Evolutionary conservation across 1,140 invertebrate genomes (phyloP).

Genomic region (Chrysoperla carnea): DNA sequence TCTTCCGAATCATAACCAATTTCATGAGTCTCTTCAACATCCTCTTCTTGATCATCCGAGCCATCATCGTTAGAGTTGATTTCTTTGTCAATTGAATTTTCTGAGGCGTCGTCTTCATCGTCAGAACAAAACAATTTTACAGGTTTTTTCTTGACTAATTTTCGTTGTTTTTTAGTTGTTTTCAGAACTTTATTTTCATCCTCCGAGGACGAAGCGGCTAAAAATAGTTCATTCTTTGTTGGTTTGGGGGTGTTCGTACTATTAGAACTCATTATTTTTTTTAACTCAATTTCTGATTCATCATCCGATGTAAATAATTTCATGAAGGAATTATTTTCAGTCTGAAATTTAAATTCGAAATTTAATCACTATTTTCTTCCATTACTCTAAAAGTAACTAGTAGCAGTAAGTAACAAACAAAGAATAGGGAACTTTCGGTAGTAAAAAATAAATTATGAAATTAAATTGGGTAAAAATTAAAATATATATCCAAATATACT

Average conservation of each 20-base stretch:
- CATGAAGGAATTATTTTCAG: neutral
- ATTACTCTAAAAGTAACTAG: too few relatives aligned
- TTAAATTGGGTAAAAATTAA: too few relatives aligned
- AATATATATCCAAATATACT: too few relatives aligned
- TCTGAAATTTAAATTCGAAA: too few relatives aligned
- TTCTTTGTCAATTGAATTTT: slow-evolving; percentile 13
- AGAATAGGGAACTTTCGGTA: too few relatives aligned
- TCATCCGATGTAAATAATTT: slow-evolving; percentile 7
- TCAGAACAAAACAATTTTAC: slow-evolving; percentile 19
- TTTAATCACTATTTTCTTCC: too few relatives aligned
- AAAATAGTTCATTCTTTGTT: neutral
- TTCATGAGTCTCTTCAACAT: slow-evolving; percentile 23
- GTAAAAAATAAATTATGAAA: too few relatives aligned
- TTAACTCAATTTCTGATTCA: slow-evolving; percentile 8
- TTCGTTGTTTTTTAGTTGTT: slow-evolving; percentile 16
- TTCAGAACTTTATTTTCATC: slow-evolving; percentile 24
- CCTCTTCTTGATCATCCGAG: slow-evolving; percentile 16
- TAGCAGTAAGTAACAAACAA: too few relatives aligned
- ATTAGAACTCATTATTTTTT: slow-evolving; percentile 8
- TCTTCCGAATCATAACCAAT: slow-evolving; percentile 60
- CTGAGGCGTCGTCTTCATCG: slow-evolving; percentile 20
- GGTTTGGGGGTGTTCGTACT: slow-evolving; percentile 6
- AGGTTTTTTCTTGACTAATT: slow-evolving; percentile 18
- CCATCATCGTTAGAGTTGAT: slow-evolving; percentile 18
- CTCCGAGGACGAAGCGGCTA: slow-evolving; percentile 21